Conservation (phyloP, 2,797 vertebrate genomes). For the Microhierax caerulescens region DNA sequence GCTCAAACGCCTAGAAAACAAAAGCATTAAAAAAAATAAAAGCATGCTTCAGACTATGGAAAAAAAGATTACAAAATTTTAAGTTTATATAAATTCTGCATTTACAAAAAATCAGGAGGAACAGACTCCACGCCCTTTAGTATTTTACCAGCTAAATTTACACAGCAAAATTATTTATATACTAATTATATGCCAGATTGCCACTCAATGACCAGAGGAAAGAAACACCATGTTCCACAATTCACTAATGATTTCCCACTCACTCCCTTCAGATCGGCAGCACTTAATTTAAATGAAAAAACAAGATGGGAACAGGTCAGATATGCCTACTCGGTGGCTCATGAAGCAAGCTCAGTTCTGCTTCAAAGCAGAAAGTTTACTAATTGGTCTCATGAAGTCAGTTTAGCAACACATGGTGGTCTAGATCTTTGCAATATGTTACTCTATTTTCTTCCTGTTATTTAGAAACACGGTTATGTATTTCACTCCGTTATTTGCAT, state of each 20-base stretch:
- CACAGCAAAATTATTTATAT: neutral
- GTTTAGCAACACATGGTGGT: neutral
- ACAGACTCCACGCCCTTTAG: neutral
- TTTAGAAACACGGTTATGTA: neutral
- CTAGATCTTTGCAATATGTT: neutral
- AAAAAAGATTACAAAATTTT: neutral
- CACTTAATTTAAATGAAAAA: neutral
- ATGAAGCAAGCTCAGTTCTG: neutral
- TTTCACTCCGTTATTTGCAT: neutral
- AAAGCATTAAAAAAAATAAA: neutral
- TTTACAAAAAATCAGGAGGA: neutral
- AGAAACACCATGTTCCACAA: neutral
- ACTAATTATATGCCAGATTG: neutral
- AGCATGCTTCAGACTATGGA: neutral
- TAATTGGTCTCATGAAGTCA: neutral
- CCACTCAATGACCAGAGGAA: neutral
- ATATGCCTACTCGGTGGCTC: neutral
- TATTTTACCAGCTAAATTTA: neutral
- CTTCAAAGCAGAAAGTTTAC: neutral
- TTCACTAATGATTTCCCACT: neutral
- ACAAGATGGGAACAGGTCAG: neutral
- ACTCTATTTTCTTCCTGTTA: neutral
- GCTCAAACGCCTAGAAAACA: neutral
- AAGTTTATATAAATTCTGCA: neutral
- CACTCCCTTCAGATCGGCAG: neutral